These are phyloP conservation scores for Callipepla californica DNA, from an alignment of 2,113 vertebrate genomes.

Conservation along the genomic window DNA sequence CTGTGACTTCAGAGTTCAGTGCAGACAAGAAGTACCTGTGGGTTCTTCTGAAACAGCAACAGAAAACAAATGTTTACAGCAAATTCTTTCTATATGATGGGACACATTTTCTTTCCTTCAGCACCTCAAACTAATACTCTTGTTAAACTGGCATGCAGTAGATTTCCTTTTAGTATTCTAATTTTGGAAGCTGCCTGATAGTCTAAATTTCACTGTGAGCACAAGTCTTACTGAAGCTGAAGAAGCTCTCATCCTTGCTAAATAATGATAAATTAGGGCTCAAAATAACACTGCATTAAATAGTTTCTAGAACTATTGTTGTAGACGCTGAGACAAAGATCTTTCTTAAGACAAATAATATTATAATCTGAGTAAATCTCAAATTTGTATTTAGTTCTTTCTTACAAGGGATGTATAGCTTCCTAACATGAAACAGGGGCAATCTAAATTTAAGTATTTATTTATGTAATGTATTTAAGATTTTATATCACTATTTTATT, in stretches of 20 bases:
- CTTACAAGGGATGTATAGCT: background rate
- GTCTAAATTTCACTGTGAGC: background rate
- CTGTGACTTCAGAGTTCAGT: background rate
- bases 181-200: background rate
- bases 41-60: background rate
- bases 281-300: background rate
- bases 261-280: background rate
- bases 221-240: background rate
- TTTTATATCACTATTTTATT: conserved; percentile 57
- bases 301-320: background rate
- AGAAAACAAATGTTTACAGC: background rate
- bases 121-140: accelerated
- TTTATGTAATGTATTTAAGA: background rate
- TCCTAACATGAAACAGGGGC: background rate
- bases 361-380: background rate
- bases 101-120: background rate
- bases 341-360: background rate
- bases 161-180: background rate
- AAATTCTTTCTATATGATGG: accelerated
- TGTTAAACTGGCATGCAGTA: background rate
- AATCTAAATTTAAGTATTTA: background rate
- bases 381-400: background rate
- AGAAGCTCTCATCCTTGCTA: background rate
- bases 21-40: accelerated
- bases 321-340: background rate